Percentiles rank a stretch among this genome's conserved stretches.
phyloP scores from a whole-genome alignment of 2,113 vertebrate genomes.

The Daboia siamensis region DNA sequence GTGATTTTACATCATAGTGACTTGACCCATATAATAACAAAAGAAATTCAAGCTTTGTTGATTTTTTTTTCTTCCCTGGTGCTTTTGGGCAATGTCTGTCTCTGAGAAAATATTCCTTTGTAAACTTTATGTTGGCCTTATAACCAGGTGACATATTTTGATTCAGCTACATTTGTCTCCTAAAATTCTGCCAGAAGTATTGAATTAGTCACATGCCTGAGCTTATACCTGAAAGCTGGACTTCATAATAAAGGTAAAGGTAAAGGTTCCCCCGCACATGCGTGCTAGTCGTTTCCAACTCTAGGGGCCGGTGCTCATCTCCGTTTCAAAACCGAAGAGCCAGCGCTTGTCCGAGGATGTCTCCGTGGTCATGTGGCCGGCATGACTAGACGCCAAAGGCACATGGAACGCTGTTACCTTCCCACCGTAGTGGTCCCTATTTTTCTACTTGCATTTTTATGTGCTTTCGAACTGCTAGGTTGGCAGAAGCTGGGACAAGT shows the following conservation, averaged over 20 bases:
- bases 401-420: no score
- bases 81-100: neutral
- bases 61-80: neutral
- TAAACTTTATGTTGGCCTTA: neutral
- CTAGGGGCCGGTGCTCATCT: no score
- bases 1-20: constrained; percentile 10
- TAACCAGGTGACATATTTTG: neutral
- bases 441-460: no score
- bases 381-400: no score
- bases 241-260: neutral
- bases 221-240: neutral
- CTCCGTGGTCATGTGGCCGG: no score
- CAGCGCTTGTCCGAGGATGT: no score
- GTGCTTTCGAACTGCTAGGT: no score
- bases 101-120: neutral
- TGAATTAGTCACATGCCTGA: neutral
- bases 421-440: no score
- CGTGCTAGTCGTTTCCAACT: no score
- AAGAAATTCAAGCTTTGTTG: neutral
- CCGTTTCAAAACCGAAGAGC: no score
- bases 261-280: no score
- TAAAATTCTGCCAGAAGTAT: neutral
- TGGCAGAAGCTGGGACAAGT: no score
- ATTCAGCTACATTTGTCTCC: neutral
- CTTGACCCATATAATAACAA: constrained; percentile 1